phyloP scores from a whole-genome alignment of 2,888 invertebrate genomes.

The Sinhomidia bicolor region DNA sequence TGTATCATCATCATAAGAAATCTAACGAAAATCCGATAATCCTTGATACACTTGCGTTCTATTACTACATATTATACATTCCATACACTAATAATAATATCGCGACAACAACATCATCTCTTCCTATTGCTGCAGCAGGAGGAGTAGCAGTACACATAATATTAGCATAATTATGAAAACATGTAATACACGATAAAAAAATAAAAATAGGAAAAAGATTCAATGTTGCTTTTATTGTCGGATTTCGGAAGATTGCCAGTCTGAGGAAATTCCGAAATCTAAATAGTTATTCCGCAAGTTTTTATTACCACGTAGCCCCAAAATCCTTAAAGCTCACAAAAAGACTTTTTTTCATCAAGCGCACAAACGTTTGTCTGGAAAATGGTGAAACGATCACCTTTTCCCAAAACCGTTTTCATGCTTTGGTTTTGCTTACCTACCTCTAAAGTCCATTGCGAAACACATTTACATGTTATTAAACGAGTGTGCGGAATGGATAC shows the following conservation, averaged over 20 bases:
- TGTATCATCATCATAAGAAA: conserved; percentile 4
- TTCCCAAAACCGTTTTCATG: not conserved
- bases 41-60: not conserved
- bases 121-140: too few relatives aligned
- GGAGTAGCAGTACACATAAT: not conserved
- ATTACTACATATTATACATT: not conserved
- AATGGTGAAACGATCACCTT: not conserved
- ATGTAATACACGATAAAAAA: not conserved
- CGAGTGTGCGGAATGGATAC: not conserved
- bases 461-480: not conserved
- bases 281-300: not conserved
- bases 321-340: not conserved
- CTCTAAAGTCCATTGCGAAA: conserved; percentile 21
- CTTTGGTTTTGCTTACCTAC: not conserved
- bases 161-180: conserved; percentile 33
- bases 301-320: not conserved
- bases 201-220: not conserved
- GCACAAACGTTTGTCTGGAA: not conserved
- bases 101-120: too few relatives aligned
- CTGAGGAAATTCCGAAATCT: not conserved
- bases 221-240: not conserved
- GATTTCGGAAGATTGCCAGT: not conserved
- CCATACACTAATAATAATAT: too few relatives aligned
- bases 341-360: not conserved
- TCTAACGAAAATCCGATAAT: not conserved